These are phyloP conservation scores for Anneissia japonica DNA, from an alignment of 35 echinoderm and acorn worm species.

Conservation along the genomic window DNA sequence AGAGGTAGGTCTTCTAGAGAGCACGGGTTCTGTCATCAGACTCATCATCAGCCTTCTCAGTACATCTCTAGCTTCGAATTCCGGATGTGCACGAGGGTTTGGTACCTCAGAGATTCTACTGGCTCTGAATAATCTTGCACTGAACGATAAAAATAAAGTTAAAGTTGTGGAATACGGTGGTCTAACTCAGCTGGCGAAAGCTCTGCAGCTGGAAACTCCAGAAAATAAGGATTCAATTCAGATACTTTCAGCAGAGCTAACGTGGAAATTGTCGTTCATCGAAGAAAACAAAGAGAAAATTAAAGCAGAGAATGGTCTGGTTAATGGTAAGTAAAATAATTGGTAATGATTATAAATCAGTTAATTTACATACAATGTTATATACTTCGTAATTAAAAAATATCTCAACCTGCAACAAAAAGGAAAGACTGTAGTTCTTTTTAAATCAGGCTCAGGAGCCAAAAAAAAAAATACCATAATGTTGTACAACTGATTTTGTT, in stretches of 20 bases:
- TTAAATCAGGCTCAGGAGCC: too few relatives aligned
- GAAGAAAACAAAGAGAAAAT: slow-evolving; percentile 59
- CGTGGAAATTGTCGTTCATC: slow-evolving; percentile 81
- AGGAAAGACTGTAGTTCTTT: background rate
- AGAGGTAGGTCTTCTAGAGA: slow-evolving; percentile 47
- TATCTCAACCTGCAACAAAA: background rate
- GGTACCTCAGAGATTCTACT: slow-evolving; percentile 55
- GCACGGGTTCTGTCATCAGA: slow-evolving; percentile 26
- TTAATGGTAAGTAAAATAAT: slow-evolving; percentile 50
- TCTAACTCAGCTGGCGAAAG: slow-evolving; percentile 22
- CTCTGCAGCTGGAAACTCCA: slow-evolving; percentile 41
- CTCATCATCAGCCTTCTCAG: slow-evolving; percentile 60
- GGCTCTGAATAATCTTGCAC: slow-evolving; percentile 73
- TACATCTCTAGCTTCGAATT: slow-evolving; percentile 42
- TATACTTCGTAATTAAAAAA: too few relatives aligned
- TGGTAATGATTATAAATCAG: too few relatives aligned
- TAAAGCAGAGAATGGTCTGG: slow-evolving; percentile 26
- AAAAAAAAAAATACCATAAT: too few relatives aligned
- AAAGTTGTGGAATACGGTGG: slow-evolving; percentile 65
- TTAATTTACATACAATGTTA: too few relatives aligned
- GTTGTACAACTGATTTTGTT: too few relatives aligned
- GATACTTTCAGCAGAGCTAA: slow-evolving; percentile 41
- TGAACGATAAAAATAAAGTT: slow-evolving; percentile 78
- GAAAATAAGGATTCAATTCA: slow-evolving; percentile 11
- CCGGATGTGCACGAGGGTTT: slow-evolving; percentile 66